Evolutionary conservation across 2,888 invertebrate genomes (phyloP).

Genomic region (Teleogryllus oceanicus): DNA sequence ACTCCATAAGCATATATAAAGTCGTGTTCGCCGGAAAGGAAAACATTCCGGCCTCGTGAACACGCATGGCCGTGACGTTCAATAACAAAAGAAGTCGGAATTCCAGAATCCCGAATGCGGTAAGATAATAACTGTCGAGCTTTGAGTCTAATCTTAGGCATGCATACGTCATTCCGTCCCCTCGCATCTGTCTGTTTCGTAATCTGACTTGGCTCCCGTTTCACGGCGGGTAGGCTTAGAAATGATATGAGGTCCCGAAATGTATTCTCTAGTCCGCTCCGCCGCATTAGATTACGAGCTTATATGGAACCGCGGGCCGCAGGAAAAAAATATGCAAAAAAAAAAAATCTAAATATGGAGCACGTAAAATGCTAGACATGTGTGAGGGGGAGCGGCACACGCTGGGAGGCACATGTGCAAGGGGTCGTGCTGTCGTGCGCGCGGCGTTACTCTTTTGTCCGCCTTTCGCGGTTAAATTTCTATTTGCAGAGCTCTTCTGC

Average conservation of each 20-base stretch:
- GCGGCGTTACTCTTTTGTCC: no score
- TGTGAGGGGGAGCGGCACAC: not conserved
- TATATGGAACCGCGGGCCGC: not conserved
- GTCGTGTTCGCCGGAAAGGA: not conserved
- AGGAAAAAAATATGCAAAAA: not conserved
- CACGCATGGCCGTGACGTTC: not conserved
- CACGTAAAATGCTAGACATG: constrained; percentile 12
- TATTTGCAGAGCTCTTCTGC: no score
- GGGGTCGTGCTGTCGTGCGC: no score
- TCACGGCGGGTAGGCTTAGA: not conserved
- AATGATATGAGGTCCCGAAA: not conserved
- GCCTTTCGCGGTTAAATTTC: no score
- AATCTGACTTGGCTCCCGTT: not conserved
- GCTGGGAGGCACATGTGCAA: no score
- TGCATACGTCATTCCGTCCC: not conserved
- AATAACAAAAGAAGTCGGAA: constrained; percentile 4
- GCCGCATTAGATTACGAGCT: not conserved
- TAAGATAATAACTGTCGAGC: constrained; percentile 18
- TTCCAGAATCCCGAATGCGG: not conserved
- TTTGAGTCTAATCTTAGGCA: constrained; percentile 1
- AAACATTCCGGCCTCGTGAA: not conserved
- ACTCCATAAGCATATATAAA: not conserved
- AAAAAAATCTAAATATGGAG: constrained; percentile 7
- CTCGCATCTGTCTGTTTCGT: not conserved
- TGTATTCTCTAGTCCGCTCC: not conserved